Conservation (phyloP, 2,797 vertebrate genomes). For the Stomatorhinus walkeri region DNA sequence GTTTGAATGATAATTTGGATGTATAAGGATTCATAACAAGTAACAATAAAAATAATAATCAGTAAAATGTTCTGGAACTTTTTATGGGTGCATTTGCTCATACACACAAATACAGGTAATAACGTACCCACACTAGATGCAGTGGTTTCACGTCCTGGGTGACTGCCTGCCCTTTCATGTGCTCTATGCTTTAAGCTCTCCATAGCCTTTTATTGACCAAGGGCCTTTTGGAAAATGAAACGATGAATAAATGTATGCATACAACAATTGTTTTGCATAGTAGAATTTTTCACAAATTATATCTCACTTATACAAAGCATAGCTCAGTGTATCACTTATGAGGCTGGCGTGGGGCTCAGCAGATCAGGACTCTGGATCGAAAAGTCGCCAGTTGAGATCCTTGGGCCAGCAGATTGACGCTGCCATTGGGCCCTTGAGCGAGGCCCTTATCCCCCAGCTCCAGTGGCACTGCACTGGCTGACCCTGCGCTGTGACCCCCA, state of each 20-base stretch:
- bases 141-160: background rate
- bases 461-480: background rate
- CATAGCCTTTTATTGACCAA: background rate
- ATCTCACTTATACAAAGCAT: background rate
- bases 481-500: background rate
- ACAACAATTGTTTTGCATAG: background rate
- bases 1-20: background rate
- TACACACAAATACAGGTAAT: background rate
- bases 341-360: background rate
- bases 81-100: background rate
- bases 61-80: background rate
- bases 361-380: background rate
- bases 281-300: background rate
- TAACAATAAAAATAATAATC: background rate
- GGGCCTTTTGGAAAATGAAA: background rate
- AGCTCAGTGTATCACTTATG: background rate
- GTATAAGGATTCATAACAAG: background rate
- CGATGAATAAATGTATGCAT: background rate
- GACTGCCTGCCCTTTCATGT: background rate
- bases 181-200: background rate
- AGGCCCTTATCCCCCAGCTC: background rate
- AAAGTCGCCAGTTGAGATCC: background rate
- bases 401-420: background rate
- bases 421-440: background rate
- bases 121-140: background rate